These are phyloP conservation scores for Merodon equestris DNA, from an alignment of 2,888 invertebrate genomes.

Conservation along the genomic window DNA sequence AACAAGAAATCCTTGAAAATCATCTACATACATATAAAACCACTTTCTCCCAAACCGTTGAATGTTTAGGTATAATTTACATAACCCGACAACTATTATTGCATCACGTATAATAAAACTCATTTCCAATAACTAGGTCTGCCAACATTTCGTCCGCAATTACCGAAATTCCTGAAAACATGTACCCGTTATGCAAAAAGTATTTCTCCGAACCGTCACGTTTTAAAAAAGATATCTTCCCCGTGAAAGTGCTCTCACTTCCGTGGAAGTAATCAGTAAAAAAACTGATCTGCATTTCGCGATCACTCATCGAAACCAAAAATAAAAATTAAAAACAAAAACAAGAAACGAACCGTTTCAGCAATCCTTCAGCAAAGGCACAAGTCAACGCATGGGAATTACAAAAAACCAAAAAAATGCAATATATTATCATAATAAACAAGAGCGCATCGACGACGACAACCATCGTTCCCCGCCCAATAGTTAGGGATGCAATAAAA, in stretches of 20 bases:
- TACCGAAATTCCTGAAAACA: no score
- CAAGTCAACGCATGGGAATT: not conserved
- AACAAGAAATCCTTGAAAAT: no score
- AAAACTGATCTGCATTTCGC: constrained; percentile 33
- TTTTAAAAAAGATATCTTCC: constrained; percentile 32
- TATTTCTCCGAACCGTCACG: constrained; percentile 7
- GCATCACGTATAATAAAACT: not conserved
- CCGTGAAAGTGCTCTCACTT: constrained; percentile 30
- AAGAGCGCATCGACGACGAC: constrained; percentile 13
- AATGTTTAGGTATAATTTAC: constrained; percentile 2
- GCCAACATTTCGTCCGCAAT: no score
- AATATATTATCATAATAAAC: constrained; percentile 35
- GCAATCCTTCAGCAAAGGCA: constrained; percentile 46
- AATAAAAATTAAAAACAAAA: no score
- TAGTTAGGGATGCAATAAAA: constrained; percentile 62
- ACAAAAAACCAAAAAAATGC: constrained; percentile 14
- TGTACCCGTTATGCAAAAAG: no score
- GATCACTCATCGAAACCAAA: constrained; percentile 34
- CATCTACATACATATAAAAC: no score
- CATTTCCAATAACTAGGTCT: no score
- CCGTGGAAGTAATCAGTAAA: constrained; percentile 30
- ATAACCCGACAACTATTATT: constrained; percentile 24
- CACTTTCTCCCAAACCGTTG: no score
- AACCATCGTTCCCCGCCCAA: constrained; percentile 52
- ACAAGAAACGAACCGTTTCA: constrained; percentile 9